A percentile compares a stretch with the other conserved stretches of the same genome.
phyloP scores from a whole-genome alignment of 2,888 invertebrate species.

The Apamea sordens region DNA sequence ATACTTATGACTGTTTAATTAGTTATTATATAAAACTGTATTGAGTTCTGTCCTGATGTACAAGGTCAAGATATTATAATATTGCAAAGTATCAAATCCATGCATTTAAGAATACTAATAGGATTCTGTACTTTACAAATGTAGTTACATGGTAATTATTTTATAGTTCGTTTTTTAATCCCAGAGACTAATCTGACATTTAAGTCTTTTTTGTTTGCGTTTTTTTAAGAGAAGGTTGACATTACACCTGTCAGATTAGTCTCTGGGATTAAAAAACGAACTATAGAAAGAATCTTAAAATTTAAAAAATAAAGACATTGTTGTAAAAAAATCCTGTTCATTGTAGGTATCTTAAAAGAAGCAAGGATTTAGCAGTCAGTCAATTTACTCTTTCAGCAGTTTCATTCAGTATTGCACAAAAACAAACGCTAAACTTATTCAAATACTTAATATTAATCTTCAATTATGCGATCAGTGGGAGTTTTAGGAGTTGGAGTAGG shows the following conservation, averaged over 20 bases:
- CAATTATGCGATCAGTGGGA: background rate
- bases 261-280: too few relatives aligned
- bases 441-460: slow-evolving; percentile 6
- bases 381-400: slow-evolving; percentile 11
- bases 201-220: too few relatives aligned
- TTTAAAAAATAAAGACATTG: background rate
- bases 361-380: slow-evolving; percentile 1
- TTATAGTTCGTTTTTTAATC: too few relatives aligned
- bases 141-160: background rate
- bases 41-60: slow-evolving; percentile 18
- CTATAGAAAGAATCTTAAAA: background rate
- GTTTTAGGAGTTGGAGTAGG: too few relatives aligned
- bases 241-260: too few relatives aligned
- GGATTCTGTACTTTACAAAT: slow-evolving; percentile 15
- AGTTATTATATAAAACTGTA: slow-evolving; percentile 19
- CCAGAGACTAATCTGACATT: too few relatives aligned
- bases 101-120: slow-evolving; percentile 38
- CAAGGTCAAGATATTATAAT: slow-evolving; percentile 7
- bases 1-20: slow-evolving; percentile 37
- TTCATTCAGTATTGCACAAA: slow-evolving; percentile 31
- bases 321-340: background rate
- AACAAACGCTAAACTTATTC: slow-evolving; percentile 4
- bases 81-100: slow-evolving; percentile 10
- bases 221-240: too few relatives aligned
- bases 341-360: slow-evolving; percentile 9